A percentile compares a stretch with the other conserved stretches of the same genome.
Conservation (phyloP, 2,113 vertebrate genomes). For the Chaetura pelagica region DNA sequence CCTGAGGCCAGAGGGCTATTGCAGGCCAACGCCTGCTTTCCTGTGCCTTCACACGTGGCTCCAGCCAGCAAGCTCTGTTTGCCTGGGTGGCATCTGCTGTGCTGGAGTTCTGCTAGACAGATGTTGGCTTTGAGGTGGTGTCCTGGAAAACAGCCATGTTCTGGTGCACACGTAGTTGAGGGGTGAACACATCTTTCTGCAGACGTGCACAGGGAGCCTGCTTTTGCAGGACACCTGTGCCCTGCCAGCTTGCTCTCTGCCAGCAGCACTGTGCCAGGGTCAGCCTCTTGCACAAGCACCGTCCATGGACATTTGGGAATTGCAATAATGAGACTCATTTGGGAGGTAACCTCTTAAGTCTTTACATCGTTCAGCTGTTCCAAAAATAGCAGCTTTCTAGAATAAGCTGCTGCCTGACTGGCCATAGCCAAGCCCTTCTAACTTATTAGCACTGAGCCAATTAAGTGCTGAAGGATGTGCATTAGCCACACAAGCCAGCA, state of each 20-base stretch:
- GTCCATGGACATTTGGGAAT: neutral
- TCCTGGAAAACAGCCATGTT: neutral
- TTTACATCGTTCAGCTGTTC: neutral
- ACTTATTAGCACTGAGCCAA: neutral
- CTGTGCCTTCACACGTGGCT: neutral
- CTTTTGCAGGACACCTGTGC: neutral
- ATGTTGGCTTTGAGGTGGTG: neutral
- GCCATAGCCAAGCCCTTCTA: neutral
- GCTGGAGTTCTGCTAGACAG: neutral
- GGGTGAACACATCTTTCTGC: neutral
- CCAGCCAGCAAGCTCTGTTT: neutral
- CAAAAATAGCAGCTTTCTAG: conserved; percentile 35
- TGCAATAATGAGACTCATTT: neutral
- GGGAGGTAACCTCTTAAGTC: neutral
- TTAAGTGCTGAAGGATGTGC: neutral
- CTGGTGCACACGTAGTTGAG: neutral
- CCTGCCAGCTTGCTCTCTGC: neutral
- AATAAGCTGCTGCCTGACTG: neutral
- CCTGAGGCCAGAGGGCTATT: neutral
- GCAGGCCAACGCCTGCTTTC: neutral
- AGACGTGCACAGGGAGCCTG: rapidly evolving
- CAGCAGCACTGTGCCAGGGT: neutral
- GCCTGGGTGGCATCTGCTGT: neutral
- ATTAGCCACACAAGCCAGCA: neutral
- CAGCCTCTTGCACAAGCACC: neutral